phyloP scores from a whole-genome alignment of 2,113 vertebrate species.

The Peromyscus maniculatus region DNA sequence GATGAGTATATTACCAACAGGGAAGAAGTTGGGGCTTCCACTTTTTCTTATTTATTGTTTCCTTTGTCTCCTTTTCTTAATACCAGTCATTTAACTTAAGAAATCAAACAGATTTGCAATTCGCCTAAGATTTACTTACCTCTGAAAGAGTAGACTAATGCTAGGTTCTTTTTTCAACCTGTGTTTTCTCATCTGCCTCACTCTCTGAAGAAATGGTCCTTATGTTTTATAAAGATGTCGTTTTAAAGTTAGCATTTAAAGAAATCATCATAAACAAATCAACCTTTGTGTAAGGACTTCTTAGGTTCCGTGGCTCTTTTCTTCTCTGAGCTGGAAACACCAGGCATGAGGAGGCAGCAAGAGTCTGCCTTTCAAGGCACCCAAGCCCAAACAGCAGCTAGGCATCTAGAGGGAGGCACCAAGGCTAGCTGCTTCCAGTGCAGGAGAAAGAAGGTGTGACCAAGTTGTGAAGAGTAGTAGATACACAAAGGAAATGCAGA shows the following conservation, averaged over 20 bases:
- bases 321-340: neutral
- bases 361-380: neutral
- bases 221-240: conserved; percentile 68
- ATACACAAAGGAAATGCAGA: neutral
- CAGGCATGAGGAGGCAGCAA: neutral
- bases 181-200: conserved; percentile 67
- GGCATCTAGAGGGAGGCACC: neutral
- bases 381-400: neutral
- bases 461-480: neutral
- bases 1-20: conserved; percentile 58
- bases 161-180: conserved; percentile 58
- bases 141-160: conserved; percentile 25
- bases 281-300: neutral
- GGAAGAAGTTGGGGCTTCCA: conserved; percentile 53
- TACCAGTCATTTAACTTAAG: conserved; percentile 63
- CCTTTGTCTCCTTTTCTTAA: conserved; percentile 61
- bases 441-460: neutral
- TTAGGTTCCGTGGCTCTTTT: neutral
- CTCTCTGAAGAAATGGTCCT: conserved; percentile 72
- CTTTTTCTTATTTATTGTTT: conserved; percentile 62
- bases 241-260: conserved; percentile 65
- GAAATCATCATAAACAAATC: conserved; percentile 33
- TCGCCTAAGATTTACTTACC: neutral
- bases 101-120: conserved; percentile 65
- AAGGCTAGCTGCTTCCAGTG: neutral